Evolutionary conservation across 2,797 vertebrate species (phyloP), one percentile per base, ranked within the genome.

Genomic region (Sebastes reedi): DNA sequence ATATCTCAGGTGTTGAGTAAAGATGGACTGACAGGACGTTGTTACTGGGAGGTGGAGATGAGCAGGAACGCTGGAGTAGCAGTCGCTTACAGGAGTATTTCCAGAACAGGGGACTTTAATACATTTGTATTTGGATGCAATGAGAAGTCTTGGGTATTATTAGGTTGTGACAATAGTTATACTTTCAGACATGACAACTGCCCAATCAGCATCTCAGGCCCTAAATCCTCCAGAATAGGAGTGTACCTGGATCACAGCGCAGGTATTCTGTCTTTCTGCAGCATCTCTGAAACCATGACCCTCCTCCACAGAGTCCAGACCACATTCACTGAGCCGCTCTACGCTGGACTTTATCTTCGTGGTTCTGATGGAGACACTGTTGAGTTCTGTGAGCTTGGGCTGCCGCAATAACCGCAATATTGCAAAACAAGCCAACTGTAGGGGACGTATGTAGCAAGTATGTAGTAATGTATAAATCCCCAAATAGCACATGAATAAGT

Each of bases 11-110:
- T 71, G 11, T 11, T 84, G 39, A 50, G 67, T 16, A 39, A 42
- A 42, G 55, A 36, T 0, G 7, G n/a, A 3, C 56, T 76, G 67
- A 58, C 67, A 8, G 77, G 50, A 32, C 66, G 76, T 7, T 54
- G 72, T 55, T 79, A 75, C 67, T 75, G 72, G 62, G 82, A 80
- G 50, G 67, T 67, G 22, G 34, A 79, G 55, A 24, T 1, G 70
- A 74, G 30, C 14, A 18, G 10, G 0, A 2, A 1, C 0, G 58
- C n/a, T 24, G 8, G 0, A 1, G 59, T 70, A 12, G 67, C 71
- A 2, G 66, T 83, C 1, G 4, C 76, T 4, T 75, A 79, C 54
- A 75, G 39, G 25, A 54, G 27, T 42, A 42, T 42, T 42, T 0
- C 9, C 5, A 75, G 74, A 46, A 0, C 42, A n/a, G 60, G 29